These are phyloP conservation scores for Machimus atricapillus DNA, from an alignment of 2,888 invertebrate genomes.

Conservation along the genomic window DNA sequence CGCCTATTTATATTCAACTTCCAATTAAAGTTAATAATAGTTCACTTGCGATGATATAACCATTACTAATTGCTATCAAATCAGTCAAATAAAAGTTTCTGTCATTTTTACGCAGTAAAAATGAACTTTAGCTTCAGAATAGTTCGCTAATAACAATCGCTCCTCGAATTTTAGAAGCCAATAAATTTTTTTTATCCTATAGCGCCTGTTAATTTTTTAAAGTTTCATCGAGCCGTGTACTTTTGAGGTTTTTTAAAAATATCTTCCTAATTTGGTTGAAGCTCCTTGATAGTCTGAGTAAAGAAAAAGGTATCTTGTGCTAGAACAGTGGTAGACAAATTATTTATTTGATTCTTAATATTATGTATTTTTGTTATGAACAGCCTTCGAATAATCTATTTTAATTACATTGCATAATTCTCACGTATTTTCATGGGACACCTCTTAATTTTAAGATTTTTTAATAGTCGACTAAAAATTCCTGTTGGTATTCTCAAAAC, in stretches of 20 bases:
- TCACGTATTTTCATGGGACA: neutral
- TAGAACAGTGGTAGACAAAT: neutral
- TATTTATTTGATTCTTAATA: neutral
- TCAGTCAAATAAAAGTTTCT: slow-evolving; percentile 8
- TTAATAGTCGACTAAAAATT: too few relatives aligned
- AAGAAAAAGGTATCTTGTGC: neutral
- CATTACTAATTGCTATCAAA: slow-evolving; percentile 30
- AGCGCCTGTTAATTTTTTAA: neutral
- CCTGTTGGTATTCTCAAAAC: too few relatives aligned
- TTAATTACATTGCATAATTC: neutral
- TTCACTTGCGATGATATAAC: neutral
- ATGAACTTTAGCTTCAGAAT: slow-evolving; percentile 1
- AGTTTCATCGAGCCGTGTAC: neutral
- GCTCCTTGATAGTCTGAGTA: neutral
- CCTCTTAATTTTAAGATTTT: neutral
- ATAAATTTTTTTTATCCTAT: neutral
- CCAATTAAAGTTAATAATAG: neutral
- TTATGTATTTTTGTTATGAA: neutral
- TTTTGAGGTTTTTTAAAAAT: neutral
- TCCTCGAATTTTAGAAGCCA: neutral
- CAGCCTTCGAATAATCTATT: neutral
- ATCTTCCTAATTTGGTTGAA: neutral
- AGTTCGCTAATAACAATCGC: neutral
- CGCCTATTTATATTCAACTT: neutral
- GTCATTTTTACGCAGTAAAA: neutral